Conservation (phyloP, 2,888 invertebrate genomes). For the Volucella bombylans region DNA sequence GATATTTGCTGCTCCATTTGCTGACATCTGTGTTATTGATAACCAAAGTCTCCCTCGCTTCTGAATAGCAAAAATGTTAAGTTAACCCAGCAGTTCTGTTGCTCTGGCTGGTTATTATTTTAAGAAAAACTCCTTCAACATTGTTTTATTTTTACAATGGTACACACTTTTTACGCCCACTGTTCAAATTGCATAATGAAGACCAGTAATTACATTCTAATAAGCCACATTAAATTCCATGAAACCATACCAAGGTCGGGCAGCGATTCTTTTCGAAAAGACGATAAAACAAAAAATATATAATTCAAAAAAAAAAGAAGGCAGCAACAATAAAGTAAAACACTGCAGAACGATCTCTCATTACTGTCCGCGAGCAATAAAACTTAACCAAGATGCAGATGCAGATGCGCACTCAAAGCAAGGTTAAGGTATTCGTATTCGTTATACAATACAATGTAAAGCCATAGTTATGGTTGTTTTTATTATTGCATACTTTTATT, state of each 20-base stretch:
- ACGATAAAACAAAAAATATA: conserved; percentile 4
- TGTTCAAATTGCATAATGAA: conserved; percentile 51
- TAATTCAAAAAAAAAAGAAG: conserved; percentile 14
- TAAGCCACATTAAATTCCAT: conserved; percentile 66
- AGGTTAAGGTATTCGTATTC: conserved; percentile 68
- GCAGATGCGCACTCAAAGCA: conserved; percentile 67
- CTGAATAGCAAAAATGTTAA: no score
- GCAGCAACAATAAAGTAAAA: conserved; percentile 14
- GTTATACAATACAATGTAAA: conserved; percentile 62
- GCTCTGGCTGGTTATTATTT: no score
- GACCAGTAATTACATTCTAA: conserved; percentile 63
- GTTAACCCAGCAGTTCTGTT: no score
- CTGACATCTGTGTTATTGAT: no score
- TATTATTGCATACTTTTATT: conserved; percentile 65
- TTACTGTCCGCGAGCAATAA: conserved; percentile 46
- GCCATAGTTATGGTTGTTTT: conserved; percentile 70
- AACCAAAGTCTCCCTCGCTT: no score
- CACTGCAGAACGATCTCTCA: conserved; percentile 30
- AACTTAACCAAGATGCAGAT: conserved; percentile 54
- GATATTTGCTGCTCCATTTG: no score
- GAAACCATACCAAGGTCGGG: conserved; percentile 67
- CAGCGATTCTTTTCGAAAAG: conserved; percentile 50
- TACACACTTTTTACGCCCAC: conserved; percentile 13
- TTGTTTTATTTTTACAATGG: no score
- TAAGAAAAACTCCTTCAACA: no score